Evolutionary conservation across 2,797 vertebrate genomes (phyloP).

Genomic region (Pantherophis alleghaniensis): DNA sequence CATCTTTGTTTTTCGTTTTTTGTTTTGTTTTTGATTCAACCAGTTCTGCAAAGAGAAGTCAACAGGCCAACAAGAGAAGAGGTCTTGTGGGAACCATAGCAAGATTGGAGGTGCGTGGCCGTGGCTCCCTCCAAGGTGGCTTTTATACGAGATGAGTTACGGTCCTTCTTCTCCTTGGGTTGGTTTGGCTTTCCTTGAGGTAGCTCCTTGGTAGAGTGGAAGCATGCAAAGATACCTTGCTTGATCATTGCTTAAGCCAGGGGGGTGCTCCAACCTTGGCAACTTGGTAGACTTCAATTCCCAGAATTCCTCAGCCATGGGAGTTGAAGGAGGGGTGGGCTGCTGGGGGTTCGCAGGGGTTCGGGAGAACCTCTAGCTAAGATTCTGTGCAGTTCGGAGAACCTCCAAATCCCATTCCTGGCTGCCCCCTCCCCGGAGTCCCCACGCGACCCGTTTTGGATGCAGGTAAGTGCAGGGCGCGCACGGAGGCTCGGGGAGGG

Average conservation of each 20-base stretch:
- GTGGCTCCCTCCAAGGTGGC: neutral
- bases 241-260: conserved; percentile 50
- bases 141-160: too few species aligned
- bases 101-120: neutral
- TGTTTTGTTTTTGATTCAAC: neutral
- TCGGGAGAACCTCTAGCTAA: too few species aligned
- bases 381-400: too few species aligned
- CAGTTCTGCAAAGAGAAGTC: neutral
- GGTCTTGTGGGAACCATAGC: neutral
- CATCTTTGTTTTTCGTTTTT: neutral
- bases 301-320: neutral
- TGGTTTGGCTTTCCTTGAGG: conserved; percentile 62
- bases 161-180: neutral
- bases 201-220: conserved; percentile 75
- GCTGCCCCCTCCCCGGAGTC: too few species aligned
- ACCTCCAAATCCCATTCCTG: too few species aligned
- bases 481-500: too few species aligned
- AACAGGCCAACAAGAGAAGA: neutral
- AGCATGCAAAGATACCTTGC: conserved; percentile 61
- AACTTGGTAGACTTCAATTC: neutral
- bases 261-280: neutral
- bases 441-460: too few species aligned
- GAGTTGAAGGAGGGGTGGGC: neutral
- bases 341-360: too few species aligned
- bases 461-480: too few species aligned